Evolutionary conservation across 2,113 vertebrate genomes (phyloP), one percentile per base, ranked within the genome.

Genomic region (Eulemur rufifrons): DNA sequence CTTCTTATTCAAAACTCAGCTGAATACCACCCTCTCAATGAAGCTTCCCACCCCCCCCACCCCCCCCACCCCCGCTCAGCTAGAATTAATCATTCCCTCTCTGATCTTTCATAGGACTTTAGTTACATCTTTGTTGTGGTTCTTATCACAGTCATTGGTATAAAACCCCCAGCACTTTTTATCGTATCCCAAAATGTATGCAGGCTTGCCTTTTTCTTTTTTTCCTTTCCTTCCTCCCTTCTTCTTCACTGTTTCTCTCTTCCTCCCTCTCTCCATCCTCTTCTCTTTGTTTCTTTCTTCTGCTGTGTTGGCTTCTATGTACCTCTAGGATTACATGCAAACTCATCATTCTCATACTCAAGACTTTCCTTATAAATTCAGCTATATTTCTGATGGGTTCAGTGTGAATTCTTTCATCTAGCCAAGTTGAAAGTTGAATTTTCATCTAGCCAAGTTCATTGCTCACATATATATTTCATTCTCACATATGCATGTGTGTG

Each of bases 271-370:
- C 9, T 63, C 8, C 37, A 5, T 77, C 8, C 8, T 25, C 78
- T 23, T 39, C 13, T 74, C 8, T 37, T 8, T 82, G 11, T 83
- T 11, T 56, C 54, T 91, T 45, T 88, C 45, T 54, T 9, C 13
- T 83, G 27, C 27, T 83, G 2, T 54, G 20, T 80, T 90, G 50
- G 29, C 78, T 92, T 64, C 7, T 81, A 64, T 64, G 8, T 92
- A 45, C n/a, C 63, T 81, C 0, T 71, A 77, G 64, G 54, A 54
- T 86, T 77, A 59, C 18, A 66, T 91, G 96, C 74, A 95, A n/a
- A 83, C 11, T 73, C 50, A 71, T 89, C 42, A n/a, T 66, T 96
- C 45, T 61, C 47, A 66, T 92, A 92, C 25, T 82, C 47, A 90
- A 66, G 47, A 11, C 17, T 6, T 3, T 71, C 61, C 54, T 74